Conservation (phyloP, 2,888 invertebrate genomes). For the Torymus aiolomorphi region DNA sequence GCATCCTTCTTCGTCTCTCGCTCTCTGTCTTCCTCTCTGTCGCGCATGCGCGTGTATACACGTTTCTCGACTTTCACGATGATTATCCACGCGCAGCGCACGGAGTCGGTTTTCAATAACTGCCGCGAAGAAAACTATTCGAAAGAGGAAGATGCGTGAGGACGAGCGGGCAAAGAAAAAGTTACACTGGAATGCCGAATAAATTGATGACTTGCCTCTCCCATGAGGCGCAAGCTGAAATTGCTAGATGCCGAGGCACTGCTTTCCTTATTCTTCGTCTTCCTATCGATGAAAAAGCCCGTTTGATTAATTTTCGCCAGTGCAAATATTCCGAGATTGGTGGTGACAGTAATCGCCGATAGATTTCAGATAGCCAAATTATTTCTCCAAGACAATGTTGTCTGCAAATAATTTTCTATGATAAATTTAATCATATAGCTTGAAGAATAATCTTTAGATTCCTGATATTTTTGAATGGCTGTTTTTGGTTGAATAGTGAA, state of each 20-base stretch:
- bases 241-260: background rate
- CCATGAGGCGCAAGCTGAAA: background rate
- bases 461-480: background rate
- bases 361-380: too few species aligned
- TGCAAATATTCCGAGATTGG: too few species aligned
- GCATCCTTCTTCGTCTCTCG: conserved; percentile 4
- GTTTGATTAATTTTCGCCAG: conserved; percentile 9
- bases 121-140: conserved; percentile 2
- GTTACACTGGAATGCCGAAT: conserved; percentile 9
- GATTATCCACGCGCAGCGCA: conserved; percentile 43
- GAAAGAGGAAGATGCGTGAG: conserved; percentile 6
- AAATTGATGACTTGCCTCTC: background rate
- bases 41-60: background rate
- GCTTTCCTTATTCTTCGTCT: background rate
- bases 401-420: too few species aligned
- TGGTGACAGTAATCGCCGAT: too few species aligned
- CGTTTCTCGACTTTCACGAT: conserved; percentile 53
- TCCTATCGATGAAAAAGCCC: background rate
- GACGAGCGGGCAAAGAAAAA: conserved; percentile 6
- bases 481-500: too few species aligned
- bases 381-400: too few species aligned
- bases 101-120: conserved; percentile 47
- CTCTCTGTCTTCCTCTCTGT: background rate
- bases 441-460: background rate
- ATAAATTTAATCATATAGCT: too few species aligned